Base-by-base conservation (phyloP, 1,140 invertebrate species). In the Stratiolaelaps scimitus region DNA sequence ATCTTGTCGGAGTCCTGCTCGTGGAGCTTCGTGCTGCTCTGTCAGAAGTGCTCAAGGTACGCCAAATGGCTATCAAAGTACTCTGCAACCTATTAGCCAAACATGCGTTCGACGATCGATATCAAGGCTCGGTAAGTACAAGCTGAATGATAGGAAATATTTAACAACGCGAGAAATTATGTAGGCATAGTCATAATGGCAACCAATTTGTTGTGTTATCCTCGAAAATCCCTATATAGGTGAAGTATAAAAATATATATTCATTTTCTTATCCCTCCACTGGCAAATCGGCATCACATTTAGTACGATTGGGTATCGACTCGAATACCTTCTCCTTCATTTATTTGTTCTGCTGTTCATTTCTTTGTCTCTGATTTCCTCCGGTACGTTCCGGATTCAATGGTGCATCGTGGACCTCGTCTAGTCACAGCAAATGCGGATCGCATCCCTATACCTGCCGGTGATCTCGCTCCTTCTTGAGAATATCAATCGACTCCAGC, bases 51-150 rank as follows among this genome's bases (percentile, higher is more conserved):
- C 79, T 82, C 2, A 83, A 88, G 68, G 85, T 92, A 66, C 80
- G 92, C 5, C 83, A 84, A 68, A 78, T 83, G 43, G 88, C 90
- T 0, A 80, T 96, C 66, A 76, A 77, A 26, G 85, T 88, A 15
- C 78, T 96, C 28, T 80, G 89, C 67, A 87, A 92, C 76, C 75
- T 93, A 67, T 77, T 96, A 53, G 88, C 89, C 0, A 96, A 96
- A 76, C 93, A 97, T 76, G 87, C 93, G 70, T 81, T 91, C 72
- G 93, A 97, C 76, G 87, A 90, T 73, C 78, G 92, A 67, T 96
- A 93, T 75, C 81, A 75, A 47, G 72, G 75, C 65, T 75, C 77
- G 70, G 81, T 81, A 71, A 70, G 71, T 72, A 40, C 48, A n/a
- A 44, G 15, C 7, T 45, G 19, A 29, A 40, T 56, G 2, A 7